Conservation (phyloP, 2,888 invertebrate species). For the Pherbina coryleti region DNA sequence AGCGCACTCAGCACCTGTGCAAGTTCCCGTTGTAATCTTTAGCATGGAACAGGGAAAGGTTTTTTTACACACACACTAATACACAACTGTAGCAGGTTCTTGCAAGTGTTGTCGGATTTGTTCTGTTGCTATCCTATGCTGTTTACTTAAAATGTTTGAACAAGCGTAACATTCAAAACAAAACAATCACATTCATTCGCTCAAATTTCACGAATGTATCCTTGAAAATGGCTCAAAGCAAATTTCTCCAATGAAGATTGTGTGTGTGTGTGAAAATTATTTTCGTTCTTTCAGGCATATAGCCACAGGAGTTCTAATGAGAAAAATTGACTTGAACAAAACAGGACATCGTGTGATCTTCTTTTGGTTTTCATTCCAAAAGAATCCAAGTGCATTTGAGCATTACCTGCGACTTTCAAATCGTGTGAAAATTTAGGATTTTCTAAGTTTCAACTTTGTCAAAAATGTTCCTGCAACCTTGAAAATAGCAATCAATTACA, state of each 20-base stretch:
- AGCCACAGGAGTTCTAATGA: background rate
- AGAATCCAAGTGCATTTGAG: too few species aligned
- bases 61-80: background rate
- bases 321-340: background rate
- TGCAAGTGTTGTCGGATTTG: background rate
- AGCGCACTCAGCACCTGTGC: conserved; percentile 28
- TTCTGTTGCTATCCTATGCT: background rate
- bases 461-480: too few species aligned
- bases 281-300: background rate
- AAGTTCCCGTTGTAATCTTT: conserved; percentile 19
- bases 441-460: too few species aligned
- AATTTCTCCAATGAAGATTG: background rate
- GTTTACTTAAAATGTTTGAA: background rate
- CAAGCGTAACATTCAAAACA: background rate
- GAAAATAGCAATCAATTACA: too few species aligned
- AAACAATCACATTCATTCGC: background rate
- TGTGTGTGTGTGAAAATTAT: background rate
- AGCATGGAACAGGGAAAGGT: background rate
- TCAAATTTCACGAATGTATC: background rate
- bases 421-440: too few species aligned
- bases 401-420: too few species aligned
- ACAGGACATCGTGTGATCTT: background rate
- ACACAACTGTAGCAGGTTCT: background rate
- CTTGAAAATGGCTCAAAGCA: background rate
- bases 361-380: background rate